These are phyloP conservation scores for Anolis apletophallus DNA, from an alignment of 2,797 vertebrate species.

Conservation along the genomic window DNA sequence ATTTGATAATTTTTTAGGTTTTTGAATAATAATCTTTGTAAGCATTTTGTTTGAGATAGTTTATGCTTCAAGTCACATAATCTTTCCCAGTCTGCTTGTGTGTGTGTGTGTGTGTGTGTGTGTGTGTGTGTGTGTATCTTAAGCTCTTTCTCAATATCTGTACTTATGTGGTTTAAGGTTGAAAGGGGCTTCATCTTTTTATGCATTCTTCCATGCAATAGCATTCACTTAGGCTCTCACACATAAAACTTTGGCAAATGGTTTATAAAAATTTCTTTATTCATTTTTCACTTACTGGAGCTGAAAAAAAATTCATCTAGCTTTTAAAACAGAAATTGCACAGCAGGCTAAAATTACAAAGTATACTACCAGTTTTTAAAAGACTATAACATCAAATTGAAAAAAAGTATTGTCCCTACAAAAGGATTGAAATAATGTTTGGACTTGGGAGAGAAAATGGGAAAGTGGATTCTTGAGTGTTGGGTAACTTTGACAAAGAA, in stretches of 20 bases:
- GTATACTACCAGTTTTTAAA: constrained; percentile 60
- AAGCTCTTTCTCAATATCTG: constrained; percentile 47
- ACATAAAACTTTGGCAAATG: background rate
- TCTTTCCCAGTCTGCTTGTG: constrained; percentile 38
- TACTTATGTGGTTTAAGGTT: constrained; percentile 54
- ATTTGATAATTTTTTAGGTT: no score
- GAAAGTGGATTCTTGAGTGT: no score
- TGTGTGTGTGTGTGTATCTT: background rate
- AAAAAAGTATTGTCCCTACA: background rate
- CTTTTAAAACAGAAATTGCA: constrained; percentile 47
- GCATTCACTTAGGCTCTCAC: no score
- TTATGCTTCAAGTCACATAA: constrained; percentile 50
- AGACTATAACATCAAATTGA: constrained; percentile 29
- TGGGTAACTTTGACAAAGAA: no score
- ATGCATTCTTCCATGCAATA: no score
- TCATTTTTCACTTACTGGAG: constrained; percentile 57
- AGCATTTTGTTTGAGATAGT: constrained; percentile 55
- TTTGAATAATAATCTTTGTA: constrained; percentile 42
- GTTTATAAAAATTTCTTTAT: constrained; percentile 66
- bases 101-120: constrained; percentile 21
- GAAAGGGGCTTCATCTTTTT: constrained; percentile 21
- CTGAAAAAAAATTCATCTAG: constrained; percentile 42
- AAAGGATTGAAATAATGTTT: no score
- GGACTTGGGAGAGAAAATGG: no score
- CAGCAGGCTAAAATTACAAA: constrained; percentile 51